phyloP scores from a whole-genome alignment of 1,140 invertebrate genomes.

The Stenopsyche tienmushanensis region DNA sequence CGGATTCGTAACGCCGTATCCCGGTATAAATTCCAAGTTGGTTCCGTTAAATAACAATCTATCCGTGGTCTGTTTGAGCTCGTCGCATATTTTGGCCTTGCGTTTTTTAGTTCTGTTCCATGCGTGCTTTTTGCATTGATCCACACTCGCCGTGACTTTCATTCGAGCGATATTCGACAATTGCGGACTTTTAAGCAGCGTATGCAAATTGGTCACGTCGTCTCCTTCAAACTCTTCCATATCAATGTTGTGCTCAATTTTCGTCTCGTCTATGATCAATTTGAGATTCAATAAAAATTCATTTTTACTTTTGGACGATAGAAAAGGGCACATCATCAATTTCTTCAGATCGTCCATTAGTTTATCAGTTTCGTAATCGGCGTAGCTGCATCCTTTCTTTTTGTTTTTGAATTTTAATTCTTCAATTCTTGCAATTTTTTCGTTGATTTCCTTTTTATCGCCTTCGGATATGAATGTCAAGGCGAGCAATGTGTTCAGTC shows the following conservation, averaged over 20 bases:
- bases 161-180: slow-evolving; percentile 4
- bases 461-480: slow-evolving; percentile 8
- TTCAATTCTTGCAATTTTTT: slow-evolving; percentile 8
- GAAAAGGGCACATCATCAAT: slow-evolving; percentile 23
- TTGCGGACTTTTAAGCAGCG: slow-evolving; percentile 22
- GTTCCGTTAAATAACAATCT: slow-evolving; percentile 36
- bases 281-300: neutral
- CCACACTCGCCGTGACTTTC: slow-evolving; percentile 17
- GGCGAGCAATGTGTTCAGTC: slow-evolving; percentile 5
- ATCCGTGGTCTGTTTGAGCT: slow-evolving; percentile 26
- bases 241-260: too few species aligned
- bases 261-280: neutral
- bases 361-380: slow-evolving; percentile 13
- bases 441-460: slow-evolving; percentile 19
- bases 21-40: slow-evolving; percentile 34
- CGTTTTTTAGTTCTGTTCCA: slow-evolving; percentile 18
- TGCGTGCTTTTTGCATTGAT: slow-evolving; percentile 12
- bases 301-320: neutral
- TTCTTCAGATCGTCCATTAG: slow-evolving; percentile 17
- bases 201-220: too few species aligned
- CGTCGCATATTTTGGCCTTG: slow-evolving; percentile 29
- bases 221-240: too few species aligned
- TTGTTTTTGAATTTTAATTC: slow-evolving; percentile 18
- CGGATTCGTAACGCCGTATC: slow-evolving; percentile 33
- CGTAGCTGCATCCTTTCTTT: neutral